These are phyloP conservation scores for Leguminivora glycinivorella DNA, from an alignment of 1,140 invertebrate genomes.

Conservation along the genomic window DNA sequence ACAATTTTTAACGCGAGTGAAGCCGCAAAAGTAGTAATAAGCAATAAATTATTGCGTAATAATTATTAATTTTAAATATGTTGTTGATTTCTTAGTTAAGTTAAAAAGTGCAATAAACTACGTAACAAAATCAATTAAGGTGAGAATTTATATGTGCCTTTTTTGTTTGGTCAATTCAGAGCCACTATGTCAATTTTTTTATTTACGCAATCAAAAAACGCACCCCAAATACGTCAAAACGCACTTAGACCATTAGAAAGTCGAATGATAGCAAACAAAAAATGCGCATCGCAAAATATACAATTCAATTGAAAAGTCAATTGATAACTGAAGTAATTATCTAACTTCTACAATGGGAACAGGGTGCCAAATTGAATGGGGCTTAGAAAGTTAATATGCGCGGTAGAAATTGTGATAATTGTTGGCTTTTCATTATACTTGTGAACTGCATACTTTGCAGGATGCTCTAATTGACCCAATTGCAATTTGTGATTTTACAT, in stretches of 20 bases:
- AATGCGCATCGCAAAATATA: background rate
- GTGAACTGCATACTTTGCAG: constrained; percentile 21
- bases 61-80: background rate
- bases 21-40: too few relatives aligned
- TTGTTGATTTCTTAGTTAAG: background rate
- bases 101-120: background rate
- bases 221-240: background rate
- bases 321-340: background rate
- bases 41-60: background rate
- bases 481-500: constrained; percentile 18
- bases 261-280: constrained; percentile 2
- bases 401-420: background rate
- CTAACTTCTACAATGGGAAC: background rate
- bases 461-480: constrained; percentile 8
- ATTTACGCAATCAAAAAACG: background rate
- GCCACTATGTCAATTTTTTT: too few relatives aligned
- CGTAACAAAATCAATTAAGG: background rate
- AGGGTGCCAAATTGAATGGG: background rate
- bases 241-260: constrained; percentile 3
- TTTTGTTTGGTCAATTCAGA: too few relatives aligned
- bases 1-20: too few relatives aligned
- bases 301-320: background rate
- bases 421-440: constrained; percentile 6
- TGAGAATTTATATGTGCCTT: too few relatives aligned
- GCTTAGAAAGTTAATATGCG: background rate